Base-by-base conservation (phyloP, 2,888 invertebrate species). In the Papilio protenor region DNA sequence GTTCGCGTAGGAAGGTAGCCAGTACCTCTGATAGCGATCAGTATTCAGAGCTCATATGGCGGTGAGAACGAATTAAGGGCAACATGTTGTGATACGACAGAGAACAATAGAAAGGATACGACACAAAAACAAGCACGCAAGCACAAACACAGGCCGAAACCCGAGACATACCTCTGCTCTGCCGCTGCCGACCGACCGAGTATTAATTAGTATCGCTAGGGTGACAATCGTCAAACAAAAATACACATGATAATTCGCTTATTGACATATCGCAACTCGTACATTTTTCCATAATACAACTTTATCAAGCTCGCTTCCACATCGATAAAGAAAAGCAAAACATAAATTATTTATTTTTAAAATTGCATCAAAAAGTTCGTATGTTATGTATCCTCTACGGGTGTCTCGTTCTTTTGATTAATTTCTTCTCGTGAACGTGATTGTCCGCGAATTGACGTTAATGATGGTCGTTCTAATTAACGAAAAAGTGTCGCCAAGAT, bases 391-490 rank as follows among this genome's bases (percentile, higher is more conserved):
- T 75, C 61, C 12, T 79, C 72, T 78, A 79, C 79, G 78, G 49
- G 76, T 70, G 77, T 59, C 47, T 76, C 76, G 77, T 57, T 73
- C 73, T 75, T 79, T 76, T 79, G 79, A 66, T 79, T 70, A 79
- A 75, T 77, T 69, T 59, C 59, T 57, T 75, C 78, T 45, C 55
- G 55, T 73, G 77, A 76, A 75, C 78, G 76, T 85, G 85, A 82
- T 84, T 89, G 90, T 93, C 93, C 93, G 86, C 82, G 86, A 90
- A 91, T 89, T 89, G 87, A 86, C 85, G 83, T 87, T 91, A 92
- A 92, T 92, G 90, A 90, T 93, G 92, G 92, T 89, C 87, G 87
- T 87, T 90, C 91, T 94, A 93, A 94, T 94, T 94, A 94, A 91
- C 88, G 91, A 94, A 93, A 94, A 94, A 92, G 89, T 91, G 91